Base-by-base conservation (phyloP, 2,113 vertebrate genomes). In the Elanoides forficatus region DNA sequence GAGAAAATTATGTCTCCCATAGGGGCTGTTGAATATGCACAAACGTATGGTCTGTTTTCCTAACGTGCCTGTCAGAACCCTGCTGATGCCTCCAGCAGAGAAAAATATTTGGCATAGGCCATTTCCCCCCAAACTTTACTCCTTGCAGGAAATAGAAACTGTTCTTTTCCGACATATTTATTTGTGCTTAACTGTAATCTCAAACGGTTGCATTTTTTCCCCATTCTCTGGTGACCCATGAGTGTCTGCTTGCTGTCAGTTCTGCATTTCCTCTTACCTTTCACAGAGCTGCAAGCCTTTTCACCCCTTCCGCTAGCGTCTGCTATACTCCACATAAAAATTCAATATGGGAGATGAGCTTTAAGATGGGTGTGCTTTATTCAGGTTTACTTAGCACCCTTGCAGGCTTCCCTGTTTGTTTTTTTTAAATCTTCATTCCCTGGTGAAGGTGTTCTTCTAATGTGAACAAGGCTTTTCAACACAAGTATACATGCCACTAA, bases 31-130 rank as follows among this genome's bases (percentile, higher is more conserved):
- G 95, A 88, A 92, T 88, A 92, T 92, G 90, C 88, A 96, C 96
- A 94, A 79, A 93, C 10, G 66, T 95, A 80, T 76, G 90, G 75
- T 93, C 90, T 97, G 95, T 96, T 94, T 96, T 94, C 95, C 92
- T 81, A 76, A 3, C 7, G 3, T 88, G 92, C 85, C 92, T 96
- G 74, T 90, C 92, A 88, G 92, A 97, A 73, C 90, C 93, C 90
- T 53, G 96, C 96, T 96, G 95, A 90, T 96, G 90, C 93, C 91
- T 94, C 96, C 95, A 96, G 90, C 96, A 93, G 93, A 92, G 96
- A 87, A 32, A 94, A 96, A 72, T 92, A 88, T 93, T 94, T 97
- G 79, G 70, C 93, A 70, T 43, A 85, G 92, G 75, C 87, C 62
- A 16, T 87, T 93, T 83, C 52, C 74, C 86, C 85, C 74, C 27